phyloP scores from a whole-genome alignment of 2,113 vertebrate genomes.

The Petaurus breviceps region DNA sequence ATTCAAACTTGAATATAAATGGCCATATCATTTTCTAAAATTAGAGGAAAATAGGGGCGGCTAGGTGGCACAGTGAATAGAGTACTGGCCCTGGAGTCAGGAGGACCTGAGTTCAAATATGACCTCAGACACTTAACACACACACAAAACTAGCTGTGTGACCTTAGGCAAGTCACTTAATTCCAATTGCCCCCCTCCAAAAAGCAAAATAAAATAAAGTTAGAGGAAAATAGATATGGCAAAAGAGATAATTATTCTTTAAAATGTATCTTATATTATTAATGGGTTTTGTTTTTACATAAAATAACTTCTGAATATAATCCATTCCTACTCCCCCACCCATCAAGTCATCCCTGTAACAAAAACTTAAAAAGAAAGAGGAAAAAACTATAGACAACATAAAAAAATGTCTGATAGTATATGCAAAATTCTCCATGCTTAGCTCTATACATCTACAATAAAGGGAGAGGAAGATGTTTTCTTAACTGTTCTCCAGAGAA shows the following conservation, averaged over 20 bases:
- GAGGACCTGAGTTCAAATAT: no score
- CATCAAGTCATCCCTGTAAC: background rate
- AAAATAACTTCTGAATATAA: background rate
- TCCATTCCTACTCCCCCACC: background rate
- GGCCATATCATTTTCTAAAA: background rate
- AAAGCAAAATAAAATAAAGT: no score
- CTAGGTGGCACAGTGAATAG: no score
- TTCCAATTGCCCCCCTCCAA: no score
- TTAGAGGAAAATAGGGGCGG: background rate
- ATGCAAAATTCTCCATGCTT: background rate
- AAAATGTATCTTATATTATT: background rate
- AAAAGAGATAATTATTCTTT: background rate
- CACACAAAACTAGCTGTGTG: no score
- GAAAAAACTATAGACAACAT: background rate
- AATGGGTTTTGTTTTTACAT: background rate
- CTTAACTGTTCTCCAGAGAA: background rate
- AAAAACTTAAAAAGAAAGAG: background rate
- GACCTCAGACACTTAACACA: no score
- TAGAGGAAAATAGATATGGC: background rate
- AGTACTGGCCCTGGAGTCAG: no score
- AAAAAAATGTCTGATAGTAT: background rate
- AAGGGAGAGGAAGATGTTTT: background rate
- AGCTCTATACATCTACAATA: background rate
- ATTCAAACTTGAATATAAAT: background rate
- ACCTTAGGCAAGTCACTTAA: no score